Evolutionary conservation across 2,797 vertebrate species (phyloP), one percentile per base, ranked within the genome.

Genomic region (Pagetopsis macropterus): DNA sequence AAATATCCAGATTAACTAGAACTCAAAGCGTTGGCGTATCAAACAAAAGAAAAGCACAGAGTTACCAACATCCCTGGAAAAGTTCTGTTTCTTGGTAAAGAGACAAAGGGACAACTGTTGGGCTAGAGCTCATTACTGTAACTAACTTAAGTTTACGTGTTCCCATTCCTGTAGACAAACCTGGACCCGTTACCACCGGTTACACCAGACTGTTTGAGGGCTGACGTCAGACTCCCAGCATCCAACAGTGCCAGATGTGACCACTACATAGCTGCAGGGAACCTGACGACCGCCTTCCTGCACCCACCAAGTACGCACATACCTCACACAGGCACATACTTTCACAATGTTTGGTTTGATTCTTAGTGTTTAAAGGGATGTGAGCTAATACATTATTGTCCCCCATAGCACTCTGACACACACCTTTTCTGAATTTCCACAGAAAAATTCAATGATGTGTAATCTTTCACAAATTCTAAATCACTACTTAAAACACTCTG

Each of bases 261-360:
- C 9, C 92, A 95, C 69, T 96, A 96, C 74, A 73, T 59, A 48
- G 48, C 5, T 4, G 83, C 89, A 1, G 54, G 44, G 21, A 91
- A 46, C 17, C 46, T 97, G 55, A 95, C 89, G 1, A 86, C 85
- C 0, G 94, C 89, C 9, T 98, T 98, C 90, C 92, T 98, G 23
- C 94, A 91, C 41, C 96, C 97, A 11, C 95, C 96, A 44, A 92
- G 98, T 99, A 91, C 7, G 94, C 84, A 55, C 41, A 1, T 27
- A 27, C 27, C 27, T 27, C 27, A 27, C 27, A 27, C 4, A 27
- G 27, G 94, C 84, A 57, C 41, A 1, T 37, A 37, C 33, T 7
- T 37, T 37, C 33, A 37, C 8, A 37, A 37, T 37, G 13, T 51
- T 16, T 21, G 31, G 7, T 5, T 2, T 21, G 2, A 21, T 16